phyloP scores from a whole-genome alignment of 2,797 vertebrate genomes.

The Pempheris klunzingeri region DNA sequence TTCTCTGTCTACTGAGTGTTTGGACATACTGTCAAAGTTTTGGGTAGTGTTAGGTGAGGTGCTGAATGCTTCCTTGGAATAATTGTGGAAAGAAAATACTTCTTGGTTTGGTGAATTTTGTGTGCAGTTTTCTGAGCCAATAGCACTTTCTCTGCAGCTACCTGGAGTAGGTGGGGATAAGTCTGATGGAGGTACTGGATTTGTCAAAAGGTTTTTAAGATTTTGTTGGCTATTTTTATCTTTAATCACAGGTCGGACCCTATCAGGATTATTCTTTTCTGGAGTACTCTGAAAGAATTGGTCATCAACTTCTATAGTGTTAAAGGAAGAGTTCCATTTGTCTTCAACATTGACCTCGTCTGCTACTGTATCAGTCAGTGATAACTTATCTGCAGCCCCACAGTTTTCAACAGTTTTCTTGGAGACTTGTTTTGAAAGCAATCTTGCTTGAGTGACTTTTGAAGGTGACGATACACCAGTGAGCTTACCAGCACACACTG shows the following conservation, averaged over 20 bases:
- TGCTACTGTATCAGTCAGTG: constrained; percentile 10
- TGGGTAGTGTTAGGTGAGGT: constrained; percentile 65
- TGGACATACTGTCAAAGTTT: constrained; percentile 47
- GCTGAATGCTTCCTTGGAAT: constrained; percentile 86
- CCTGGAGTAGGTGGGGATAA: constrained; percentile 13
- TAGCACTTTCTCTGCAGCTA: constrained; percentile 31
- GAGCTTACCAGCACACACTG: constrained; percentile 16
- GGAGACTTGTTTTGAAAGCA: constrained; percentile 26
- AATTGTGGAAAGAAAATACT: constrained; percentile 89
- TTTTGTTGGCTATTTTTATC: constrained; percentile 25
- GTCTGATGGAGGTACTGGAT: constrained; percentile 25
- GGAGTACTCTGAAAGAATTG: constrained; percentile 14
- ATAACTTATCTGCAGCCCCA: constrained; percentile 28
- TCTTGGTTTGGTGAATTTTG: constrained; percentile 82
- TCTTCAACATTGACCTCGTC: constrained; percentile 16
- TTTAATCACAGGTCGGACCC: constrained; percentile 19
- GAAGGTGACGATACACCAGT: constrained; percentile 20
- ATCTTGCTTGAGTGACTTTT: constrained; percentile 37
- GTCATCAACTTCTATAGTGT: constrained; percentile 21
- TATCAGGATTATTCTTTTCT: constrained; percentile 24
- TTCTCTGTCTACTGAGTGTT: constrained; percentile 58
- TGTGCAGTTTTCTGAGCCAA: constrained; percentile 43
- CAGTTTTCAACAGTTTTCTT: constrained; percentile 39
- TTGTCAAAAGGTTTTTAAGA: constrained; percentile 17
- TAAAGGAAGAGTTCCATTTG: constrained; percentile 19